Base-by-base conservation (phyloP, 2,797 vertebrate genomes). In the Argya squamiceps region DNA sequence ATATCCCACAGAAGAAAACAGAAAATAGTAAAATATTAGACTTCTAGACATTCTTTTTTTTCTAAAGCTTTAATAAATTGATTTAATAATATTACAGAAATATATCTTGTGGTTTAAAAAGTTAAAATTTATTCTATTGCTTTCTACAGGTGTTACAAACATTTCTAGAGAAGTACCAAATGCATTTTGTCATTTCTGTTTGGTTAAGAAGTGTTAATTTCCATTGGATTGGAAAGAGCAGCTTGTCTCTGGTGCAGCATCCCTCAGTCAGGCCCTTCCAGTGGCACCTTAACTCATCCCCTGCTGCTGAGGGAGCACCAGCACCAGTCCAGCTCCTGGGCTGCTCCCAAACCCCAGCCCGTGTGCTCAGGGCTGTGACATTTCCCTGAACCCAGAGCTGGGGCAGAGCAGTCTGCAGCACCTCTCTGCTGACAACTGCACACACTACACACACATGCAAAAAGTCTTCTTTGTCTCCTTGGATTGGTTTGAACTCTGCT, bases 381-480 rank as follows among this genome's bases (percentile, higher is more conserved):
- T 79, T 75, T 87, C 92, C 87, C 39, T 76, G 69, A 79, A 16
- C 70, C 77, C 41, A 74, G 94, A 95, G 70, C 50, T 74, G 93
- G 95, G 91, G 83, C 93, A 96, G 67, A 17, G 70, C 49, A 67
- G 47, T 56, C 81, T 82, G 88, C 88, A 96, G 88, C 58, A 76
- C 93, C 96, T 95, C 50, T 7, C 84, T 96, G 73, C 88, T 89
- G 94, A 77, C 62, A 78, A 6, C 78, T 94, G 77, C 5, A 84
- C 74, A 71, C 22, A 59, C 92, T 68, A 80, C 62, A n/a, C 43
- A 55, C 43, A 65, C 15, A 6, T 56, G 88, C 32, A 90, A 59
- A 86, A 84, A 76, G 46, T 11, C 58, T 20, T 69, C 55, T 89
- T 63, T 64, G 44, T 95, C 96, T 92, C 82, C 84, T 46, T 89